phyloP scores from a whole-genome alignment of 2,113 vertebrate species.

The Balaeniceps rex region DNA sequence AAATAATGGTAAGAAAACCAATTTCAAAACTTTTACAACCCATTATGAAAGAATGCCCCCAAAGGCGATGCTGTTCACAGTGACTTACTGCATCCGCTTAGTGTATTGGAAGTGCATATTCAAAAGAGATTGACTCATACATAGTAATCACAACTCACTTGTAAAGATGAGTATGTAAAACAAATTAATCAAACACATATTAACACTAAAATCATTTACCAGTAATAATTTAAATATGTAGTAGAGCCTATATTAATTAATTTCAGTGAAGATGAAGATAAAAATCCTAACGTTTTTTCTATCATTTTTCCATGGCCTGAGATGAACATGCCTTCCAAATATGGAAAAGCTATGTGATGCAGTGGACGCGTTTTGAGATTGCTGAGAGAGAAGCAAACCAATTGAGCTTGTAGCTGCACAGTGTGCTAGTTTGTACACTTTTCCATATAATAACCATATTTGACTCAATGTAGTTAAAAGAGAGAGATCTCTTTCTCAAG shows the following conservation, averaged over 20 bases:
- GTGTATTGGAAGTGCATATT: not conserved
- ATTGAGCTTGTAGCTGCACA: not conserved
- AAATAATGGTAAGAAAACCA: not conserved
- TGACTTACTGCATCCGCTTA: not conserved
- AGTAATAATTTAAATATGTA: not conserved
- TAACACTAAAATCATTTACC: not conserved
- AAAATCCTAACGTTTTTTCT: not conserved
- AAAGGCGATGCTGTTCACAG: not conserved
- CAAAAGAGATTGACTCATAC: not conserved
- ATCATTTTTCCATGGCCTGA: not conserved
- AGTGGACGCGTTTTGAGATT: not conserved
- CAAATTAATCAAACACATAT: not conserved
- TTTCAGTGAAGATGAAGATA: not conserved
- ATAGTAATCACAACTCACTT: not conserved
- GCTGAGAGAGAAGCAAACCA: not conserved
- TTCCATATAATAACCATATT: not conserved
- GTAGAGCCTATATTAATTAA: not conserved
- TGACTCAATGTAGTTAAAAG: not conserved
- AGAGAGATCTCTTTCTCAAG: not conserved
- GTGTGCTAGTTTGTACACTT: not conserved
- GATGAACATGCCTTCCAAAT: not conserved
- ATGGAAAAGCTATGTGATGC: not conserved
- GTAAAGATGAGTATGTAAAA: not conserved
- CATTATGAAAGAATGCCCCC: not conserved
- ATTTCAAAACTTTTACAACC: not conserved